A percentile compares a stretch with the other conserved stretches of the same genome.
Conservation (phyloP, 2,888 invertebrate genomes). For the Plemyria rubiginata region DNA sequence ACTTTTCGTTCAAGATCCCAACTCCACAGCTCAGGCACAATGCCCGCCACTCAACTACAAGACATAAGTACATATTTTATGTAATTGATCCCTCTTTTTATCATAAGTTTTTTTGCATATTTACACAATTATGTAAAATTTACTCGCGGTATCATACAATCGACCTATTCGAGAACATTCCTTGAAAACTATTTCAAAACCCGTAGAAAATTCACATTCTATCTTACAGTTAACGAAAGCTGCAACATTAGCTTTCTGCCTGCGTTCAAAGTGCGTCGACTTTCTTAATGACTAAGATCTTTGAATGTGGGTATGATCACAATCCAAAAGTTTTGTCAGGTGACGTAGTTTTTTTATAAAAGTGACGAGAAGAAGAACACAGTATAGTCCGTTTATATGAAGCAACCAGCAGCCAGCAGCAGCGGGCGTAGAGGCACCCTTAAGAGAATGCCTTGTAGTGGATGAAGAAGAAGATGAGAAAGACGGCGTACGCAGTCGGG, state of each 20-base stretch:
- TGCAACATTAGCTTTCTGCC: conserved; percentile 55
- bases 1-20: conserved; percentile 24
- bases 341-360: conserved; percentile 56
- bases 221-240: conserved; percentile 56
- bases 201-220: conserved; percentile 67
- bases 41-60: conserved; percentile 38
- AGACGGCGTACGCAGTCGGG: conserved; percentile 96
- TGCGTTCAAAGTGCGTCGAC: conserved; percentile 45
- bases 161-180: conserved; percentile 53
- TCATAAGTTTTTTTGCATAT: conserved; percentile 66
- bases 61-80: conserved; percentile 48
- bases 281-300: conserved; percentile 56
- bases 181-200: conserved; percentile 78
- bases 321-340: conserved; percentile 62
- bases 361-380: conserved; percentile 60
- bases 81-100: conserved; percentile 78
- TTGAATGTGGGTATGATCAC: conserved; percentile 65
- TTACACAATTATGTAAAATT: conserved; percentile 55
- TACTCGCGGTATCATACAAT: conserved; percentile 58
- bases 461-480: conserved; percentile 97
- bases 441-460: conserved; percentile 95
- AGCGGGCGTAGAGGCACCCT: conserved; percentile 67
- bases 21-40: conserved; percentile 15
- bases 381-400: conserved; percentile 62
- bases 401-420: conserved; percentile 56